A percentile compares a stretch with the other conserved stretches of the same genome.
phyloP scores from a whole-genome alignment of 1,140 invertebrate species.

The Stenopsyche tienmushanensis region DNA sequence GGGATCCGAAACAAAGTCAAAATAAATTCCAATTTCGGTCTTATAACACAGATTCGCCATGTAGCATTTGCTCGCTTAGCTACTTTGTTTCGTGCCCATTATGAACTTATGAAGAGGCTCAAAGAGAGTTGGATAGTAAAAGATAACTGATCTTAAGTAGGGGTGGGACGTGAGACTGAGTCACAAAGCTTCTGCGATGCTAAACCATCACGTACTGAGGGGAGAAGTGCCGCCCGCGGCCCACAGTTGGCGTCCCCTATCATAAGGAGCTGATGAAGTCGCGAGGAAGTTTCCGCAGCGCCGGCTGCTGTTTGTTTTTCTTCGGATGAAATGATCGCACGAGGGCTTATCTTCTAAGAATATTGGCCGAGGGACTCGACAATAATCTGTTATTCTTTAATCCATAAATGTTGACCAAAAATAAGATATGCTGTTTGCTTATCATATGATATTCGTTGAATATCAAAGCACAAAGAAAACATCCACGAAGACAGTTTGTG shows the following conservation, averaged over 20 bases:
- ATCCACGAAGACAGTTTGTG: too few relatives aligned
- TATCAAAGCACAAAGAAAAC: too few relatives aligned
- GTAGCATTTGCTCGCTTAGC: neutral
- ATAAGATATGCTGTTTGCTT: neutral
- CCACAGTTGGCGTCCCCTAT: neutral
- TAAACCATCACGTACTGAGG: slow-evolving; percentile 5
- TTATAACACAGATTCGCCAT: too few relatives aligned
- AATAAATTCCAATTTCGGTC: too few relatives aligned
- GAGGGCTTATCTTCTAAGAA: neutral
- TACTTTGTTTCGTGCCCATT: neutral
- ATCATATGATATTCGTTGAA: too few relatives aligned
- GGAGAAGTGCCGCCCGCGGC: neutral
- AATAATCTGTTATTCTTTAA: too few relatives aligned
- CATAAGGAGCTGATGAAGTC: slow-evolving; percentile 6
- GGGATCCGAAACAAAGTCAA: too few relatives aligned
- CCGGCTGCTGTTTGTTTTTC: neutral
- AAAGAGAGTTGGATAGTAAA: slow-evolving; percentile 9
- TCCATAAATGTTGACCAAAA: too few relatives aligned
- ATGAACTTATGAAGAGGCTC: slow-evolving; percentile 22
- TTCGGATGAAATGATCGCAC: neutral
- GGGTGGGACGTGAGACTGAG: neutral
- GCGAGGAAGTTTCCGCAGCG: slow-evolving; percentile 1
- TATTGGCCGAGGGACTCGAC: neutral
- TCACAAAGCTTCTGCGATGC: neutral
- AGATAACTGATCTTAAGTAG: slow-evolving; percentile 23